A percentile compares a stretch with the other conserved stretches of the same genome.
Evolutionary conservation across 2,113 vertebrate species (phyloP).

Genomic region (Ailurus styani): DNA sequence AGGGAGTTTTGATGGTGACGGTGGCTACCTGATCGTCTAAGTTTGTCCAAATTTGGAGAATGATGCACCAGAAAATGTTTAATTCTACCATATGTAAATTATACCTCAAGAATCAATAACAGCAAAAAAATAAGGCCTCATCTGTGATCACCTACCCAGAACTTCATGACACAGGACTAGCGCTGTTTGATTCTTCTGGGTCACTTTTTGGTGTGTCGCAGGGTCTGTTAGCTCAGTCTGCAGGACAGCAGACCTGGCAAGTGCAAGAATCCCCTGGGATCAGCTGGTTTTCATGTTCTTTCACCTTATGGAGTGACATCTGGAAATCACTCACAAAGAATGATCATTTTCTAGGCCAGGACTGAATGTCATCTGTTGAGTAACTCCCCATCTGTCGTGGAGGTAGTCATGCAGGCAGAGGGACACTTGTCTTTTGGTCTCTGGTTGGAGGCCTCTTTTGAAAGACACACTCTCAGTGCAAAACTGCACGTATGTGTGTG

Average conservation of each 20-base stretch:
- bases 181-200: neutral
- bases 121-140: neutral
- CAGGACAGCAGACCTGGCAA: neutral
- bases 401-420: neutral
- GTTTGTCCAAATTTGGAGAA: neutral
- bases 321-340: neutral
- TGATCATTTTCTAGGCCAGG: neutral
- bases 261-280: neutral
- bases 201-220: neutral
- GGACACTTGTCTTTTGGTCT: neutral
- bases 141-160: fast-evolving
- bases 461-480: neutral
- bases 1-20: neutral
- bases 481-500: neutral
- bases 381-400: neutral
- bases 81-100: neutral
- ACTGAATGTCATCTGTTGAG: neutral
- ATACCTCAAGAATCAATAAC: neutral
- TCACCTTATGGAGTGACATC: neutral
- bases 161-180: neutral
- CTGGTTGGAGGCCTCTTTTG: neutral
- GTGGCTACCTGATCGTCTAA: neutral
- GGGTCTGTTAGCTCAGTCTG: neutral
- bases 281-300: neutral
- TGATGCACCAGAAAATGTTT: neutral